Conservation (phyloP, 2,113 vertebrate genomes). For the Trinectes maculatus region DNA sequence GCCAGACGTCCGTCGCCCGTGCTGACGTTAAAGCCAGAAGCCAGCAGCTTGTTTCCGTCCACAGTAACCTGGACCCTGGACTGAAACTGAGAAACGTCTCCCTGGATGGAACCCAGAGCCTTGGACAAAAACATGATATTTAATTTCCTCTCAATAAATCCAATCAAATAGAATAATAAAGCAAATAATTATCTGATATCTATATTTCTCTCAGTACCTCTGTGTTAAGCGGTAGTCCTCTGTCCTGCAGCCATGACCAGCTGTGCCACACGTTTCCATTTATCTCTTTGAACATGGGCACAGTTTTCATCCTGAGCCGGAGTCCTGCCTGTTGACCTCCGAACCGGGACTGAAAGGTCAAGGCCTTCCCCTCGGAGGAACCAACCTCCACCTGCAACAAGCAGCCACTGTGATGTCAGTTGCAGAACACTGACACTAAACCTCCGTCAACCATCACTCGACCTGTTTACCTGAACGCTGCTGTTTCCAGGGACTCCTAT, state of each 20-base stretch:
- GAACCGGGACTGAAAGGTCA: conserved; percentile 68
- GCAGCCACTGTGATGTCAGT: not conserved
- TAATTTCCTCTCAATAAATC: no score
- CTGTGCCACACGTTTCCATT: conserved; percentile 77
- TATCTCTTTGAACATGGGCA: conserved; percentile 68
- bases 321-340: conserved; percentile 64
- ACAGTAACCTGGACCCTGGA: conserved; percentile 62
- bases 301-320: conserved; percentile 66
- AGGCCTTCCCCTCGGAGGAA: conserved; percentile 56
- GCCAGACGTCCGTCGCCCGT: conserved; percentile 56
- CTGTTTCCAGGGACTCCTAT: conserved; percentile 73
- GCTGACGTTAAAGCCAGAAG: conserved; percentile 72
- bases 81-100: conserved; percentile 58
- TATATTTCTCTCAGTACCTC: conserved; percentile 67
- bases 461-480: conserved; percentile 77
- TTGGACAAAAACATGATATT: conserved; percentile 15
- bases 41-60: conserved; percentile 71
- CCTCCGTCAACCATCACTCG: not conserved
- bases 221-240: conserved; percentile 70
- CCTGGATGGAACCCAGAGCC: conserved; percentile 62
- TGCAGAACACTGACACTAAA: not conserved
- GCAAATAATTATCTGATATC: no score
- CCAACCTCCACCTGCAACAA: conserved; percentile 71
- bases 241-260: conserved; percentile 76
- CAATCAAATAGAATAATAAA: not conserved